Evolutionary conservation across 2,888 invertebrate genomes (phyloP).

Genomic region (Euphydryas editha): DNA sequence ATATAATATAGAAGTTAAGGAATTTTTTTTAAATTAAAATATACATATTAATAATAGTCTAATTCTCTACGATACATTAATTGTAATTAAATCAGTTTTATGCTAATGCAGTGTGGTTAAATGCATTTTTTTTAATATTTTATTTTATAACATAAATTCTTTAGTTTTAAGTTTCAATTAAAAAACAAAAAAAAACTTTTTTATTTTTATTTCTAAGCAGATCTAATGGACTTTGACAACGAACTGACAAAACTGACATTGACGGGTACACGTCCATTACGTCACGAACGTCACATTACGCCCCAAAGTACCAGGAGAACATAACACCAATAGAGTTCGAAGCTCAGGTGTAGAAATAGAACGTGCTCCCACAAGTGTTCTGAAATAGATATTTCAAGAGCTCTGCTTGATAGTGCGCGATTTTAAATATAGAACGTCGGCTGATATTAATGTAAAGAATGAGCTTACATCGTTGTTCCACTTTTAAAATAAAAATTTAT

Average conservation of each 20-base stretch:
- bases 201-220: conserved; percentile 31
- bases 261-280: conserved; percentile 74
- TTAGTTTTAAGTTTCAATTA: no score
- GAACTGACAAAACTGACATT: conserved; percentile 59
- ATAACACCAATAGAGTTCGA: conserved; percentile 56
- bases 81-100: no score
- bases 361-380: conserved; percentile 62
- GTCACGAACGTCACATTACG: conserved; percentile 64
- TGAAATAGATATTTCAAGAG: conserved; percentile 57
- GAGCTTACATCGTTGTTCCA: conserved; percentile 14
- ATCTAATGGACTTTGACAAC: conserved; percentile 45
- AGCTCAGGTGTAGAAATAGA: conserved; percentile 73
- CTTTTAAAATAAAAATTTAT: conserved; percentile 18
- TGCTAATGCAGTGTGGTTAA: no score
- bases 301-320: conserved; percentile 67
- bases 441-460: conserved; percentile 11
- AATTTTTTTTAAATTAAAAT: no score
- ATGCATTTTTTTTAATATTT: no score
- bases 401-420: conserved; percentile 22
- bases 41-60: no score
- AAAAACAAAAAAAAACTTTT: no score
- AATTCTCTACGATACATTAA: no score
- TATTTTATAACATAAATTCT: no score
- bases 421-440: conserved; percentile 28
- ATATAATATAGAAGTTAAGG: no score